Base-by-base conservation (phyloP, 2,888 invertebrate species). In the Leptothorax acervorum region DNA sequence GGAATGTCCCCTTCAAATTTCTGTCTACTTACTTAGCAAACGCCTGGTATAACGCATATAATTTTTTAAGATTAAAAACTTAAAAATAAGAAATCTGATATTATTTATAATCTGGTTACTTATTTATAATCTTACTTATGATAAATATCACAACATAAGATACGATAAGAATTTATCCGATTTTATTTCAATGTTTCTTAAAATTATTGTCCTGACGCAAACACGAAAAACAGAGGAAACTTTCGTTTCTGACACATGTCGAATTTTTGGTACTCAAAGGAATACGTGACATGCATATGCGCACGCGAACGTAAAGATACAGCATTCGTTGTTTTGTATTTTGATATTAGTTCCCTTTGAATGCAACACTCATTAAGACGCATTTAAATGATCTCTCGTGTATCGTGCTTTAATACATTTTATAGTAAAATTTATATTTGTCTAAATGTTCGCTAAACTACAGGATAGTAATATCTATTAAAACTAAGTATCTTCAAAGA, bases 251-350 rank as follows among this genome's bases (percentile, higher is more conserved):
- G 42, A 28, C 42, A 62, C 12, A 35, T 2, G 15, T 68, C 45
- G 31, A 31, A 82, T 75, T 75, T 81, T 62, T 51, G 75, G 51
- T 62, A 53, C 60, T 62, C 81, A 57, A 48, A 39, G 55, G 62
- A 62, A 71, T 63, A 76, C 73, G 51, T 81, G 76, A 60, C 18
- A 23, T 57, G 48, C 35, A 48, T 51, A 65, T 23, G 35, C 42
- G 62, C 51, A 23, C n/a, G 23, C 28, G 51, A 51, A 39, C 62
- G 51, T 82, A 12, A 81, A n/a, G 15, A 23, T 39, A 39, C 75
- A 53, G 42, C 42, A n/a, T n/a, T n/a, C n/a, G n/a, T 35, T 53
- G 15, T 53, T 76, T 53, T 3, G 53, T 28, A 68, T 68, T 79
- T 79, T 60, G 66, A 45, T 45, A 68, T 31, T 28, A 57, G 23